Base-by-base conservation (phyloP, 92 coral and sea anemone species). In the Heliopora coerulea region DNA sequence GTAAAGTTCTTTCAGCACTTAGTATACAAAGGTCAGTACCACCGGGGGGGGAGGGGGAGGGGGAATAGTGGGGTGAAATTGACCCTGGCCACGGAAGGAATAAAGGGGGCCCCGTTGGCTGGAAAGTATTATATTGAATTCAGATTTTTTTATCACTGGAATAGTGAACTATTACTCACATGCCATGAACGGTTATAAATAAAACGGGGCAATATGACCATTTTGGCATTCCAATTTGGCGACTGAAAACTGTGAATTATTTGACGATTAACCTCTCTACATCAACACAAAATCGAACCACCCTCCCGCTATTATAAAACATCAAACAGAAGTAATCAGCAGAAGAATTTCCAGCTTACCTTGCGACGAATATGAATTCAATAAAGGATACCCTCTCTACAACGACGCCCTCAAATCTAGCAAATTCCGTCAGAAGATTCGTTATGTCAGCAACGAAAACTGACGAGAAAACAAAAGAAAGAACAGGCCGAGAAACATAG, bases 231-330 rank as follows among this genome's bases (percentile, higher is more conserved):
- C n/a, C n/a, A n/a, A n/a, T n/a, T n/a, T n/a, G n/a, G n/a, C n/a
- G n/a, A n/a, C n/a, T n/a, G n/a, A n/a, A n/a, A n/a, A n/a, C n/a
- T n/a, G n/a, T n/a, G n/a, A n/a, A n/a, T n/a, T n/a, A 37, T n/a
- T 41, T 33, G 68, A 39, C 68, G 4, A 63, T 10, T 15, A 41
- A 18, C 58, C 58, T 18, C 58, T 52, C 6, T 52, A 52, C 18
- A 52, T 52, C 6, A 50, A 79, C 64, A 24, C 64, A 12, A 79
- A 28, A 37, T 59, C 83, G 17, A 79, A 68, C 50, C 83, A 67
- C 20, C 78, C 83, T 3, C 83, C 78, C 27, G 52, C 78, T 14
- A 68, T 68, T 26, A 76, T 76, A 33, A 76, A 64, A n/a, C 83
- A 67, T 0, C 40, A 65, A n/a, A 54, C 83, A 54, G 76, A 76